These are phyloP conservation scores for Actinemys pallida DNA, from an alignment of 2,113 vertebrate species.

Conservation along the genomic window DNA sequence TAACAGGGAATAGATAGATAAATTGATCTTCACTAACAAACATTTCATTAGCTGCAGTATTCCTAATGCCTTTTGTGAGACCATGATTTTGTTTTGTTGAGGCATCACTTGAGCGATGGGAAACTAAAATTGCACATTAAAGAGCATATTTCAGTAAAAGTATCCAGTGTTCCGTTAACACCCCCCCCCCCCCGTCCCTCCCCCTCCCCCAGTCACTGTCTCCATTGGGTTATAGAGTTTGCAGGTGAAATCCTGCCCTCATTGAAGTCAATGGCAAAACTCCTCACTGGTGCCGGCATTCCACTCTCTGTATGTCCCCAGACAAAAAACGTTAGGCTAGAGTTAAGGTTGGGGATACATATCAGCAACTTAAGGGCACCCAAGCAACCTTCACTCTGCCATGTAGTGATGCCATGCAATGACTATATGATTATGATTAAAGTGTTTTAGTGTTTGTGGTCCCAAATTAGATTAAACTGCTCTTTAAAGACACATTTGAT, in stretches of 20 bases:
- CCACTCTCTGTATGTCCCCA: background rate
- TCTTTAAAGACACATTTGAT: accelerated
- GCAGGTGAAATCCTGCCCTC: background rate
- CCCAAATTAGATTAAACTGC: accelerated
- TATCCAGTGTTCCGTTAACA: too few relatives aligned
- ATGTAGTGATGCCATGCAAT: accelerated
- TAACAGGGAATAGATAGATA: too few relatives aligned
- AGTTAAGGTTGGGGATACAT: accelerated
- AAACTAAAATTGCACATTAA: too few relatives aligned
- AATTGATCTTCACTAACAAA: too few relatives aligned
- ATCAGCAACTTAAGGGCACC: background rate
- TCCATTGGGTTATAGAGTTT: accelerated
- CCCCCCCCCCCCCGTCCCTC: too few relatives aligned
- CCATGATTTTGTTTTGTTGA: too few relatives aligned
- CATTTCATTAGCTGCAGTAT: too few relatives aligned
- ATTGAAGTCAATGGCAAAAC: background rate
- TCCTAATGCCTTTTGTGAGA: too few relatives aligned
- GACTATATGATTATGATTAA: accelerated
- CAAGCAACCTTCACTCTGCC: accelerated
- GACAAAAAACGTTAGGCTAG: background rate
- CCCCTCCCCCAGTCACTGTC: too few relatives aligned
- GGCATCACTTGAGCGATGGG: too few relatives aligned
- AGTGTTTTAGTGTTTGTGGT: accelerated
- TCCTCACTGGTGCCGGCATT: background rate
- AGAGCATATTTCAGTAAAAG: too few relatives aligned